Evolutionary conservation across 2,888 invertebrate species (phyloP), one percentile per base, ranked within the genome.

Genomic region (Caenorhabditis panamensis): DNA sequence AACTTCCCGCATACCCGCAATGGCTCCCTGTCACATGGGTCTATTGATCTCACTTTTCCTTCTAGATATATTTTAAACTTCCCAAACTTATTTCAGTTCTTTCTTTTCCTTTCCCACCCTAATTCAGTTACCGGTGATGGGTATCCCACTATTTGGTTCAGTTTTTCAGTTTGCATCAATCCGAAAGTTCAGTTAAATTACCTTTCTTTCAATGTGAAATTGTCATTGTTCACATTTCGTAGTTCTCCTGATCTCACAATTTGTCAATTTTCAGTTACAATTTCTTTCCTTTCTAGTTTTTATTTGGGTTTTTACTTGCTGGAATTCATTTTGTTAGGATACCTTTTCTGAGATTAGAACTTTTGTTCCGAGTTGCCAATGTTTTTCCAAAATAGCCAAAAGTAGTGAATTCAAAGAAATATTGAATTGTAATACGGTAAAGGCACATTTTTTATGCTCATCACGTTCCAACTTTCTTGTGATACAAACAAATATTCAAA

Each of bases 1-100:
- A 91, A 78, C 84, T 91, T 69, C 89, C 88, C 56, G 89, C 89
- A 22, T 88, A 87, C 83, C 88, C 90, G 37, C 91, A 91, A 84
- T 91, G 90, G 90, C 85, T 91, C 64, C 90, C 90, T n/a, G 90
- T 91, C 37, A 88, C 90, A 36, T 91, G 91, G 90, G 90, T 91
- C 58, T 91, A 91, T 68, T 89, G 79, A 77, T 77, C 68, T 64
- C 69, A 13, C 5, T 49, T 11, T 31, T 6, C 5, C 31, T 31
- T 6, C 31, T 9, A 31, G 4, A 66, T 53, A 26, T 56, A 22
- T 51, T 44, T 41, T 53, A 31, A 26, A 22, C 6, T 49, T 62
- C 44, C 36, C 58, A 18, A 26, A 47, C 11, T 20, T 37, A 5
- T 2, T 61, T 41, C 37, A 56, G 2, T 16, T 4, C 16, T 26